Evolutionary conservation across 2,113 vertebrate species (phyloP), one percentile per base, ranked within the genome.

Genomic region (Elgaria multicarinata): DNA sequence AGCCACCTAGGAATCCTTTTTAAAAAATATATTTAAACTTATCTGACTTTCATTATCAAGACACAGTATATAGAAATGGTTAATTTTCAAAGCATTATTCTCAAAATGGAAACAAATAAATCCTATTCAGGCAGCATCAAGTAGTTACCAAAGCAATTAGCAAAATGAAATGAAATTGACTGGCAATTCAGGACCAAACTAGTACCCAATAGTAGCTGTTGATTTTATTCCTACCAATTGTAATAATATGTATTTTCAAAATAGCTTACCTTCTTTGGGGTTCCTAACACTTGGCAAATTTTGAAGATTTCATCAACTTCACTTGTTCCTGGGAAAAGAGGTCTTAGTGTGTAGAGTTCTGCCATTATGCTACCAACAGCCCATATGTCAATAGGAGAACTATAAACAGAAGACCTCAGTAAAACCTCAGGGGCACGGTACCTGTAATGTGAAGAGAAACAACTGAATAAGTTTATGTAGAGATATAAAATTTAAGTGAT

Each of bases 221-320:
- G 42, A 64, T 64, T 55, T 74, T 2, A 13, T 31, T 83, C 67
- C 72, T 7, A 58, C 10, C n/a, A 31, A 14, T 18, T 50, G 1
- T 22, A 44, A 0, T 71, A 62, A 0, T 72, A 28, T 74, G 16
- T 74, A 1, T 14, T 55, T 86, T 92, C 77, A 44, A 36, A 87
- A 44, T 6, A 77, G 80, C 96, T 96, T 93, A 99, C 99, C 97
- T 98, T 99, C 95, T 98, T 99, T 18, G 99, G 98, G 2, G 99
- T 99, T 77, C 99, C 99, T 85, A 99, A 96, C 9, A 99, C 99
- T 97, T 99, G 99, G 96, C 99, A 99, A 93, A 99, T 99, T 96
- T 99, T 99, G 95, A 99, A 99, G 94, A 99, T 99, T 96, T 99
- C 98, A 90, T 99, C 99, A 55, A 99, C 98, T 93, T 99, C 99